Conservation (phyloP, 2,888 invertebrate genomes). For the Zaprionus obscuricornis region DNA sequence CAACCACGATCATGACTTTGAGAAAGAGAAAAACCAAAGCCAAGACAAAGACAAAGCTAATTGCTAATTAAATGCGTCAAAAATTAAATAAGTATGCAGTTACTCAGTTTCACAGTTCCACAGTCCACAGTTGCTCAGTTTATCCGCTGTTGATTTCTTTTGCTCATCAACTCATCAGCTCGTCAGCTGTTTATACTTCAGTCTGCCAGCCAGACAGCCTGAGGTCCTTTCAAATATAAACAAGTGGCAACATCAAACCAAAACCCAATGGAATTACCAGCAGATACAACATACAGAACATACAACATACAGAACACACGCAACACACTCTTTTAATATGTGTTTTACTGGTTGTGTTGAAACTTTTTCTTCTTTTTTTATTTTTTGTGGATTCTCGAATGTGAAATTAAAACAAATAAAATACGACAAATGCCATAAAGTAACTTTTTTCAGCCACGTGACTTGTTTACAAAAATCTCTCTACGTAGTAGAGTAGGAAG, state of each 20-base stretch:
- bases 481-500: neutral
- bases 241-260: neutral
- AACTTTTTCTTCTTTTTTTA: neutral
- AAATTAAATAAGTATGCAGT: conserved; percentile 3
- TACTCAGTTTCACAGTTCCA: too few species aligned
- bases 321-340: conserved; percentile 16
- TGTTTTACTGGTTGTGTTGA: neutral
- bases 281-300: neutral
- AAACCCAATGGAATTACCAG: neutral
- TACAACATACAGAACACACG: too few species aligned
- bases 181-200: too few species aligned
- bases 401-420: conserved; percentile 50
- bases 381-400: conserved; percentile 1
- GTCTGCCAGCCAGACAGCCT: too few species aligned
- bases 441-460: conserved; percentile 43
- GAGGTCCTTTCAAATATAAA: neutral
- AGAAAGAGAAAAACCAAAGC: neutral
- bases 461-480: conserved; percentile 35
- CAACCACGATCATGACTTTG: conserved; percentile 1
- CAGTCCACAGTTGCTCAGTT: too few species aligned
- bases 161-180: too few species aligned
- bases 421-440: conserved; percentile 32
- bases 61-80: conserved; percentile 47
- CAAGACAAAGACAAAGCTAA: conserved; percentile 33
- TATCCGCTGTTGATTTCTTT: too few species aligned